Evolutionary conservation across 1,140 invertebrate species (phyloP).

Genomic region (Drosophila yakuba): DNA sequence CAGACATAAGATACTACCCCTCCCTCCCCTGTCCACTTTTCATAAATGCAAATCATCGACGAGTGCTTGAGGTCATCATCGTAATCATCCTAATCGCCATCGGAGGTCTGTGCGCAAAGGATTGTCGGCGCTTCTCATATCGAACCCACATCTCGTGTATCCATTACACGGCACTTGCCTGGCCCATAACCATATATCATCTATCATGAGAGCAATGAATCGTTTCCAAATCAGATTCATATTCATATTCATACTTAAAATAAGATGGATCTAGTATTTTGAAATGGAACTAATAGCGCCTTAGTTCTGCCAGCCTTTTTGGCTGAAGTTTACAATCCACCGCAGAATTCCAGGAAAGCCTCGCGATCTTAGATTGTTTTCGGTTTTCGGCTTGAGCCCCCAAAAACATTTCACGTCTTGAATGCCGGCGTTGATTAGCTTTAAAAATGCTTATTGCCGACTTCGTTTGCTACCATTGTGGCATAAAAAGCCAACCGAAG

Average conservation of each 20-base stretch:
- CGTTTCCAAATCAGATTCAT: no score
- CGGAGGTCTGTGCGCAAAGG: conserved; percentile 12
- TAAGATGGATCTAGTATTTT: no score
- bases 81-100: conserved; percentile 2
- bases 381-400: neutral
- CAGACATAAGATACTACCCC: conserved; percentile 6
- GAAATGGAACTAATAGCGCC: no score
- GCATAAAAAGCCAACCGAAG: conserved; percentile 5
- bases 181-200: conserved; percentile 20
- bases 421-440: conserved; percentile 55
- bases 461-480: conserved; percentile 50
- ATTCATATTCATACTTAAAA: no score
- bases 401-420: conserved; percentile 12
- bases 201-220: no score
- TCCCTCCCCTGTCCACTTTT: neutral
- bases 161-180: conserved; percentile 13
- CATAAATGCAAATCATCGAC: conserved; percentile 54
- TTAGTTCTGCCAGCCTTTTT: neutral
- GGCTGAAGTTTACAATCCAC: neutral
- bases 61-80: conserved; percentile 33
- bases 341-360: conserved; percentile 11
- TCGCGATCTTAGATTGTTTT: neutral
- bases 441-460: conserved; percentile 52
- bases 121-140: neutral
- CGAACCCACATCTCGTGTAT: neutral